Evolutionary conservation across 2,797 vertebrate species (phyloP).

Genomic region (Sebastes flavidus): DNA sequence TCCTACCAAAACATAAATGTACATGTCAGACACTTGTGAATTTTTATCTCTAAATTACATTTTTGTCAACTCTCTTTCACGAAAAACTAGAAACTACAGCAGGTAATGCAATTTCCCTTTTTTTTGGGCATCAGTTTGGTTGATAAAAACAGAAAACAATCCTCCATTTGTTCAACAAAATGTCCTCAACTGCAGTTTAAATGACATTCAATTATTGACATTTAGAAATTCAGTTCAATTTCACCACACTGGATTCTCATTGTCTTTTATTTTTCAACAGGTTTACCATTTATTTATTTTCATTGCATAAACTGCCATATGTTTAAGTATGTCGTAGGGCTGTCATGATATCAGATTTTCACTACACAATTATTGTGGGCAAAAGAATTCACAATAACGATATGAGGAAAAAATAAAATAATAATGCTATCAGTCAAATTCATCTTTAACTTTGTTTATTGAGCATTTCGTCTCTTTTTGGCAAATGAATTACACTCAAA

Average conservation of each 20-base stretch:
- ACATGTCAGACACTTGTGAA: not conserved
- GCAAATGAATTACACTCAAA: too few species aligned
- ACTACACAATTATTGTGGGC: too few species aligned
- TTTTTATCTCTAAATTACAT: not conserved
- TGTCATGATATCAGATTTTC: too few species aligned
- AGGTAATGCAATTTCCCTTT: not conserved
- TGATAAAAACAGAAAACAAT: slow-evolving; percentile 2
- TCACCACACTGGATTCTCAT: not conserved
- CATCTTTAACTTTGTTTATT: too few species aligned
- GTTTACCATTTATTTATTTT: not conserved
- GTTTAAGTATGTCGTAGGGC: not conserved
- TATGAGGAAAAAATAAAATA: too few species aligned
- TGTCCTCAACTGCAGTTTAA: not conserved
- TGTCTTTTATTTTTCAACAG: not conserved
- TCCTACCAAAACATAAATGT: slow-evolving; percentile 72
- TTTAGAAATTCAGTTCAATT: not conserved
- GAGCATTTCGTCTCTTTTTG: too few species aligned
- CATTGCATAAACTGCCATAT: not conserved
- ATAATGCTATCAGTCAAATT: too few species aligned
- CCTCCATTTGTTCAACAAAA: not conserved
- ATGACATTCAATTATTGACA: not conserved
- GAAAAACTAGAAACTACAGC: not conserved
- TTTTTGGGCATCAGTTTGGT: not conserved
- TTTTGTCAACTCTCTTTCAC: not conserved
- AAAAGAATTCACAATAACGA: too few species aligned